These are phyloP conservation scores for Sus cebifrons DNA, from an alignment of 2,797 vertebrate species.

Conservation along the genomic window DNA sequence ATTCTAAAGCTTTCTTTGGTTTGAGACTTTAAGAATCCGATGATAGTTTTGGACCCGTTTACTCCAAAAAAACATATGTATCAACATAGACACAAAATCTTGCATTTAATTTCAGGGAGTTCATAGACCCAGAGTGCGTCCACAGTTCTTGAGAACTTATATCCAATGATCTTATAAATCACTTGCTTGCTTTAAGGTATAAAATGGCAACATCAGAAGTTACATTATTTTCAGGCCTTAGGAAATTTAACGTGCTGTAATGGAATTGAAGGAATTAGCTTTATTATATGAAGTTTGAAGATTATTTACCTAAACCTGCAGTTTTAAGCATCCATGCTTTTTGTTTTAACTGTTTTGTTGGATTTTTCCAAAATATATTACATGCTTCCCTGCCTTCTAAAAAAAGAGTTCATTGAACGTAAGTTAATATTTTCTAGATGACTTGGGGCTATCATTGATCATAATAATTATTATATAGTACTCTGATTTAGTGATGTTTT, in stretches of 20 bases:
- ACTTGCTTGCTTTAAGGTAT: not conserved
- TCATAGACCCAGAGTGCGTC: not conserved
- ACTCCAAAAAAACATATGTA: not conserved
- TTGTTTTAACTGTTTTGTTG: constrained; percentile 82
- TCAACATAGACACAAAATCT: not conserved
- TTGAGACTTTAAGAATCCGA: constrained; percentile 42
- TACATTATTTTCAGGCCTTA: constrained; percentile 53
- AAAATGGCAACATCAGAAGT: constrained; percentile 34
- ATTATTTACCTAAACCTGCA: constrained; percentile 54
- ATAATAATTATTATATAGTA: not conserved
- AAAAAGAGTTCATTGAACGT: constrained; percentile 81
- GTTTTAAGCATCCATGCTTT: constrained; percentile 70
- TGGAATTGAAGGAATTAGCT: constrained; percentile 3
- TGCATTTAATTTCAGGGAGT: constrained; percentile 18
- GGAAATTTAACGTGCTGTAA: constrained; percentile 51
- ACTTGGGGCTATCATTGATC: constrained; percentile 46
- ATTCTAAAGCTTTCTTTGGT: constrained; percentile 33
- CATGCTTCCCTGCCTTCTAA: constrained; percentile 81
- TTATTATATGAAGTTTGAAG: constrained; percentile 20
- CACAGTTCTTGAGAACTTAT: constrained; percentile 13
- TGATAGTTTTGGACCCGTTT: constrained; percentile 12
- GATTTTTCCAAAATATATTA: constrained; percentile 82
- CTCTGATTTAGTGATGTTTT: constrained; percentile 51
- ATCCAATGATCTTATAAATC: not conserved
- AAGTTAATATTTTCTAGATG: constrained; percentile 79